A percentile compares a stretch with the other conserved stretches of the same genome.
Evolutionary conservation across 2,888 invertebrate species (phyloP).

Genomic region (Alloscopus bannaensis): DNA sequence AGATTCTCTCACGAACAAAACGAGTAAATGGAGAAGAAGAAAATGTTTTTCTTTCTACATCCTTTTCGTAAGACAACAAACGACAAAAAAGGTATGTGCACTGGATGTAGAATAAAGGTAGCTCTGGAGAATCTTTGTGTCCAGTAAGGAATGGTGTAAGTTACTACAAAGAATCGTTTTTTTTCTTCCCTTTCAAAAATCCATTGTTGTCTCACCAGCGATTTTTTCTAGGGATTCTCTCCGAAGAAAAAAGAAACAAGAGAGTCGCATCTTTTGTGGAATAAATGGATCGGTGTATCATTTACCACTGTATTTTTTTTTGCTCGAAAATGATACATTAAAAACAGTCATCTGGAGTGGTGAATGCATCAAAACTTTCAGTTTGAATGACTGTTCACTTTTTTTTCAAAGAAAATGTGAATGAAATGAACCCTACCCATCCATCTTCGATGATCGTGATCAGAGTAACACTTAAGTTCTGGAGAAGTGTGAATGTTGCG

Average conservation of each 20-base stretch:
- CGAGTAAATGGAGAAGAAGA: constrained; percentile 42
- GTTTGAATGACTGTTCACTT: neutral
- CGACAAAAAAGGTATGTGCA: constrained; percentile 50
- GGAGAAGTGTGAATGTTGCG: no score
- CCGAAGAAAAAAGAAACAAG: constrained; percentile 38
- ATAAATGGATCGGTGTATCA: constrained; percentile 10
- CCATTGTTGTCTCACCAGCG: constrained; percentile 46
- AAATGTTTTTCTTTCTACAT: no score
- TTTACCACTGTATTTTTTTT: no score
- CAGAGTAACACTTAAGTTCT: no score
- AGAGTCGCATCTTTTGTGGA: constrained; percentile 43
- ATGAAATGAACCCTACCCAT: neutral
- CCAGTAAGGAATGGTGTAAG: constrained; percentile 17
- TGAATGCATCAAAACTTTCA: no score
- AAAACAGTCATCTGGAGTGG: no score
- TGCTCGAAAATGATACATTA: constrained; percentile 15
- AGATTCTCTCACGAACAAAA: constrained; percentile 66
- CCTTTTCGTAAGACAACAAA: constrained; percentile 64
- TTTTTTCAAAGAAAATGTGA: neutral
- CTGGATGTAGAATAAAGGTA: constrained; percentile 40
- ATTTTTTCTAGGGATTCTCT: constrained; percentile 8
- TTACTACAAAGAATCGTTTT: constrained; percentile 47
- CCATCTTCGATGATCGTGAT: neutral
- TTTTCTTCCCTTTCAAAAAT: constrained; percentile 54
- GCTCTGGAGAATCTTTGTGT: neutral